These are phyloP conservation scores for Neotoxoptera formosana DNA, from an alignment of 1,140 invertebrate genomes.

Conservation along the genomic window DNA sequence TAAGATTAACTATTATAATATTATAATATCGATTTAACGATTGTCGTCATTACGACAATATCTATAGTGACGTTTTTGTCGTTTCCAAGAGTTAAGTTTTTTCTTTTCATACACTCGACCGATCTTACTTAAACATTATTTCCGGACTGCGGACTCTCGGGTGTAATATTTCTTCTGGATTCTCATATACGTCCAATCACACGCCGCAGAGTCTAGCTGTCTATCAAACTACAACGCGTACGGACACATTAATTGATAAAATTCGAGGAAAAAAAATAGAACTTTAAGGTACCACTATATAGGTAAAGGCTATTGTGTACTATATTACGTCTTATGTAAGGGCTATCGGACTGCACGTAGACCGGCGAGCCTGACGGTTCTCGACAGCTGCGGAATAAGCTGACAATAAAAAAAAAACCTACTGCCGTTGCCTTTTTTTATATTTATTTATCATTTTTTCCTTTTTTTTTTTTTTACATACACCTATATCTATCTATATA, in stretches of 20 bases:
- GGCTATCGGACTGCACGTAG: not conserved
- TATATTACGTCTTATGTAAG: not conserved
- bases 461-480: not conserved
- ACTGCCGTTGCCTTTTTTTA: not conserved
- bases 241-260: not conserved
- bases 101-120: not conserved
- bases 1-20: not conserved
- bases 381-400: slow-evolving; percentile 13
- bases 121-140: not conserved
- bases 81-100: not conserved
- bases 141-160: not conserved
- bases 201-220: not conserved
- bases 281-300: not conserved
- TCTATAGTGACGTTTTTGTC: not conserved
- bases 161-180: not conserved
- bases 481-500: not conserved
- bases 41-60: not conserved
- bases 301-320: not conserved
- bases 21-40: not conserved
- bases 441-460: not conserved
- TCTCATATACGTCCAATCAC: not conserved
- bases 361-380: not conserved
- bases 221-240: not conserved
- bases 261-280: not conserved
- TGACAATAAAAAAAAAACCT: not conserved